Base-by-base conservation (phyloP, 2,888 invertebrate genomes). In the Amiota communis region DNA sequence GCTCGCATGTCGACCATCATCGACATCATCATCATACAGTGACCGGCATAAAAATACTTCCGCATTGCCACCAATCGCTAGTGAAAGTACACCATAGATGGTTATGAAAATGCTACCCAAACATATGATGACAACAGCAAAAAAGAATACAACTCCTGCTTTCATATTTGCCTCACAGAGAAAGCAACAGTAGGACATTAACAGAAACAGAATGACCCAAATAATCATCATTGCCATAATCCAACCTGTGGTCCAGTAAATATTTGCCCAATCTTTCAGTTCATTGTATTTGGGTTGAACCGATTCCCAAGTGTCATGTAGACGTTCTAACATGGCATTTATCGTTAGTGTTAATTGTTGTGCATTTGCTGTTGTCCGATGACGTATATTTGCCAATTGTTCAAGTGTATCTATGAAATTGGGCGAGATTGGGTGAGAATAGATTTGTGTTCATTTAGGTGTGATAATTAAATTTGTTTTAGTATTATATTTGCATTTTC, bases 1-100 rank as follows among this genome's bases (percentile, higher is more conserved):
- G 47, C 61, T 23, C 91, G 0, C 69, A 70, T 61, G 72, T 49
- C 51, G 47, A n/a, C 51, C 69, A 48, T 47, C 59, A 64, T 61
- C 67, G 48, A 8, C 71, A 53, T 93, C 92, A 73, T 92, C 90
- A 77, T 93, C 94, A 90, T 94, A 93, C 57, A 96, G 90, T 0
- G 95, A 93, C 72, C 93, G 93, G 81, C 95, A 96, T 1, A 95
- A 89, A 82, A 95, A 92, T 49, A 90, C 86, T 77, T 90, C 89
- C 4, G 87, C 84, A 78, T 90, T 90, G 36, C 90, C 90, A n/a
- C 90, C 90, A 67, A 90, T 78, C 15, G 89, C 86, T 73, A 90
- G 74, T 1, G 89, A 87, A 71, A 87, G 79, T 8, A 90, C 79
- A 0, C 88, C 88, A 63, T 88, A 90, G n/a, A 87, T 65, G 71